Evolutionary conservation across 2,113 vertebrate genomes (phyloP).

Genomic region (Ariopsis seemanni): DNA sequence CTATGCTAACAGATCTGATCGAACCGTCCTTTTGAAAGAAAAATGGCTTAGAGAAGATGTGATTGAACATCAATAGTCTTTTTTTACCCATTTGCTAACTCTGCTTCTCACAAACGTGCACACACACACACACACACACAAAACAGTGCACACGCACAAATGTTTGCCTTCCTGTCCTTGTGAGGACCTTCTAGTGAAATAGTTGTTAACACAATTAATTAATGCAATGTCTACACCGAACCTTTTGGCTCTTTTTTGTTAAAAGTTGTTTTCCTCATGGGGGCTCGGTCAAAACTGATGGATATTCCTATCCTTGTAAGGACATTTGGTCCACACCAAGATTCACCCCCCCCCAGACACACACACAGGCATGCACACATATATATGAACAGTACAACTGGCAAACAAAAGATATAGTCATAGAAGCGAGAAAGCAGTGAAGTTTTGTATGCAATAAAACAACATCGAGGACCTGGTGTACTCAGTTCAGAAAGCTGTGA

Average conservation of each 20-base stretch:
- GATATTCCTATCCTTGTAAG: background rate
- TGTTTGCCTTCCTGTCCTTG: background rate
- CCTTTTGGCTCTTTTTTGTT: background rate
- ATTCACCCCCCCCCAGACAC: too few relatives aligned
- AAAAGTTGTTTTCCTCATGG: background rate
- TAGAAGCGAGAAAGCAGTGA: background rate
- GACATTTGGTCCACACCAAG: background rate
- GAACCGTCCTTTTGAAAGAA: constrained; percentile 36
- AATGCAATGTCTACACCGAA: background rate
- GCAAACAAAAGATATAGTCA: constrained; percentile 7
- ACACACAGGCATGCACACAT: background rate
- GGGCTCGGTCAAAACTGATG: background rate
- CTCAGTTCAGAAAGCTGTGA: constrained; percentile 27
- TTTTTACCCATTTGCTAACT: constrained; percentile 17
- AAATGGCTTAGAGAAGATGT: constrained; percentile 44
- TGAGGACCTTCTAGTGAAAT: background rate
- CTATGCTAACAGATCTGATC: constrained; percentile 28
- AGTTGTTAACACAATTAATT: background rate
- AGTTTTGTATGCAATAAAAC: constrained; percentile 18
- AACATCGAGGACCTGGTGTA: background rate
- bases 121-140: constrained; percentile 1
- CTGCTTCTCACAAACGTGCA: background rate
- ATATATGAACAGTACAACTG: background rate
- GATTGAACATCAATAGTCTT: constrained; percentile 41
- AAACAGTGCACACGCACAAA: background rate